phyloP scores from a whole-genome alignment of 2,113 vertebrate genomes.

The Gila orcuttii region DNA sequence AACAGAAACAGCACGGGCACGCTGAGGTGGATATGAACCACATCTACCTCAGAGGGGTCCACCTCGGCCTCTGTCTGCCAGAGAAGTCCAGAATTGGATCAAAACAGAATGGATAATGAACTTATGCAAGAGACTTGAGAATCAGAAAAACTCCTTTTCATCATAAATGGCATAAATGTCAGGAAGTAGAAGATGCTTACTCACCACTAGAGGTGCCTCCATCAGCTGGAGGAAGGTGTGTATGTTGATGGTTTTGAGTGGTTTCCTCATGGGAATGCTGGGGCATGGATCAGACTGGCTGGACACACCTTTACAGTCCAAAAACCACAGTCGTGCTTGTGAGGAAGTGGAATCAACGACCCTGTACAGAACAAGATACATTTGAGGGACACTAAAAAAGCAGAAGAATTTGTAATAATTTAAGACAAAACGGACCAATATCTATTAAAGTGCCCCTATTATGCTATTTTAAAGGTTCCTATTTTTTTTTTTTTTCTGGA shows the following conservation, averaged over 20 bases:
- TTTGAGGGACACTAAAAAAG: neutral
- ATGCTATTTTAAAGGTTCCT: no score
- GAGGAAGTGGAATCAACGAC: conserved; percentile 59
- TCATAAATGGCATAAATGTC: neutral
- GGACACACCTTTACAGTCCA: conserved; percentile 77
- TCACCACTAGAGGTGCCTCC: conserved; percentile 88
- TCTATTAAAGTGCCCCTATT: neutral
- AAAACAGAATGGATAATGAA: neutral
- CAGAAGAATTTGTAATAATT: neutral
- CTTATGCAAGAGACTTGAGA: neutral
- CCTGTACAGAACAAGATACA: conserved; percentile 64
- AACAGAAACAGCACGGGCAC: conserved; percentile 90
- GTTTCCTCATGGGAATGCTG: conserved; percentile 79
- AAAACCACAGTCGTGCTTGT: conserved; percentile 82
- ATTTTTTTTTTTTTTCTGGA: no score
- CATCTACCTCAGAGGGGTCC: conserved; percentile 84
- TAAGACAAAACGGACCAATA: neutral
- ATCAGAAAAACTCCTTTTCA: neutral
- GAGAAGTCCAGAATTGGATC: neutral
- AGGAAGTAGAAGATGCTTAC: neutral
- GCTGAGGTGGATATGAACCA: conserved; percentile 81
- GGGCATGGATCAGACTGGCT: conserved; percentile 76
- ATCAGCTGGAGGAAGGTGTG: conserved; percentile 90
- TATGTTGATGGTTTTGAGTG: conserved; percentile 83
- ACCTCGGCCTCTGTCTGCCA: conserved; percentile 81